Evolutionary conservation across 2,113 vertebrate species (phyloP), one percentile per base, ranked within the genome.

Genomic region (Salvelinus fontinalis): DNA sequence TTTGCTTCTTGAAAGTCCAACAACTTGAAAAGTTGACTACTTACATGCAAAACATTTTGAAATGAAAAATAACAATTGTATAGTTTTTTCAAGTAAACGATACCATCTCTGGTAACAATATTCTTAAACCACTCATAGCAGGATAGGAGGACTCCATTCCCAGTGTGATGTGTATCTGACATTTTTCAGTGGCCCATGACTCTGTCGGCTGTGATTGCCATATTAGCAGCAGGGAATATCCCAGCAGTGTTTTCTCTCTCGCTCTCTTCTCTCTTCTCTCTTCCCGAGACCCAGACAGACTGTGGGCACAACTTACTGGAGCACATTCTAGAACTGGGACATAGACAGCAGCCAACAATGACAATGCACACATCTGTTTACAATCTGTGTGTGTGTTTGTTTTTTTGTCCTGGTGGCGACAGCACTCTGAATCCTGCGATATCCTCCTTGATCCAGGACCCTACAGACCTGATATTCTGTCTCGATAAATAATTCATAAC

Each of bases 101-200:
- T 44, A 44, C 39, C 8, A 44, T 44, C 2, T 44, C 39, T 2
- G 8, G 39, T 44, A 44, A 44, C 39, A 44, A 44, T 44, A 87
- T 90, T 86, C 91, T 87, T 89, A 87, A 89, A 90, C 79, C 85
- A 86, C 90, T 88, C 84, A 82, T 74, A 51, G 57, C 67, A 79
- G 71, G 78, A 49, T 57, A 39, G 57, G 76, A 31, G 82, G 83
- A 88, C 84, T 83, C 84, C 73, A 75, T 87, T 89, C 87, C 77
- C 91, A 76, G 75, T 83, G 81, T 83, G 89, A 92, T 92, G 89
- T 87, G 90, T 9, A 91, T 91, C 91, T 87, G 85, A 87, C 84
- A 88, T 90, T 90, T 91, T 90, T 86, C 88, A 87, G 81, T 79
- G 79, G 85, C 60, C 83, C 26, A 71, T 88, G 87, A 88, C 81